Conservation (phyloP, 2,797 vertebrate genomes). For the Erithacus rubecula region DNA sequence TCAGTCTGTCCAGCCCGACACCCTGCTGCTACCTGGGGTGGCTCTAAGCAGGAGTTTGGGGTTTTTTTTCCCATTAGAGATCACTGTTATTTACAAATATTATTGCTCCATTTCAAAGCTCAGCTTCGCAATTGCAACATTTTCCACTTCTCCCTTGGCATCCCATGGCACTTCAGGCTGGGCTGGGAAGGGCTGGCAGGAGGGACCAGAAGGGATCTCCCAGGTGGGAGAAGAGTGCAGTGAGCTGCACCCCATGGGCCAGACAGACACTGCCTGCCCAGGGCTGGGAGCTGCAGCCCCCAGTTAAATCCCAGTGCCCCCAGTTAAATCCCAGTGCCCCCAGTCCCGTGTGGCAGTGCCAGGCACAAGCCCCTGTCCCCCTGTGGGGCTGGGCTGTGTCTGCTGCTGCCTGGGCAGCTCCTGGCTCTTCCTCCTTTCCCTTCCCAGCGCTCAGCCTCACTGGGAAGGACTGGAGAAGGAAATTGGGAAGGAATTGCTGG, state of each 20-base stretch:
- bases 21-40: neutral
- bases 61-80: neutral
- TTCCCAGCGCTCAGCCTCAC: neutral
- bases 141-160: neutral
- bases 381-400: neutral
- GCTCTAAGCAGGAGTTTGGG: neutral
- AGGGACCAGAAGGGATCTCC: neutral
- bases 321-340: neutral
- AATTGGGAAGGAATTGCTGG: neutral
- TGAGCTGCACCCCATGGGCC: no score
- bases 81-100: conserved; percentile 34
- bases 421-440: accelerated
- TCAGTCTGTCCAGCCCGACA: conserved; percentile 30
- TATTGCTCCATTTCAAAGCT: conserved; percentile 5
- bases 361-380: neutral
- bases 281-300: neutral
- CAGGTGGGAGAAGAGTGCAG: neutral
- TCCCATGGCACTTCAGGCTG: neutral
- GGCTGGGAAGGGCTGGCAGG: neutral
- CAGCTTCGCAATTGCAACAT: conserved; percentile 11
- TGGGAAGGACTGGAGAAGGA: neutral
- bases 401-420: neutral
- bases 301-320: neutral
- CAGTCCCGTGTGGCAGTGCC: neutral
- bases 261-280: no score